A percentile compares a stretch with the other conserved stretches of the same genome.
These are phyloP conservation scores for Cisticola juncidis DNA, from an alignment of 2,113 vertebrate species.

Conservation along the genomic window DNA sequence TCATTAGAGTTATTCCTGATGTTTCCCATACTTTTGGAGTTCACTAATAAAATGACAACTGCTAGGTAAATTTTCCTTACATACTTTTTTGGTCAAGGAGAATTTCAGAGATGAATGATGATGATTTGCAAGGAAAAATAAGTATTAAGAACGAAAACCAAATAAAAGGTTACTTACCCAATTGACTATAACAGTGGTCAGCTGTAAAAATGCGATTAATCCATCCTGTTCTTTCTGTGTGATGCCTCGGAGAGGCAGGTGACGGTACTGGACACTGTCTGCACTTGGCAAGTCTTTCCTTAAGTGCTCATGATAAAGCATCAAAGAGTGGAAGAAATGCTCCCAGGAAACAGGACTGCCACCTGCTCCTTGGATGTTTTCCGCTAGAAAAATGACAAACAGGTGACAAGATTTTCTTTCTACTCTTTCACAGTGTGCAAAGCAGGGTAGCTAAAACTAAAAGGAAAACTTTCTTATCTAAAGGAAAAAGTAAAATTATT, in stretches of 20 bases:
- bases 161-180: slow-evolving; percentile 79
- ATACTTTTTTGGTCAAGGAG: not conserved
- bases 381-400: slow-evolving; percentile 73
- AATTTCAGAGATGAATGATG: not conserved
- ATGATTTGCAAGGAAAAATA: not conserved
- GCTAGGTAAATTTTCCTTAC: not conserved
- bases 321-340: slow-evolving; percentile 95
- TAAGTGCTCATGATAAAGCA: slow-evolving; percentile 96
- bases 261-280: slow-evolving; percentile 90
- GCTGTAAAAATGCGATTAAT: slow-evolving; percentile 89
- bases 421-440: not conserved
- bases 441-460: not conserved
- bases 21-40: not conserved
- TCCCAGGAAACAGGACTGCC: slow-evolving; percentile 97
- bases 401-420: not conserved
- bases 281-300: slow-evolving; percentile 90
- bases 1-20: not conserved
- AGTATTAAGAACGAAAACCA: not conserved
- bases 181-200: slow-evolving; percentile 89
- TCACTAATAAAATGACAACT: not conserved
- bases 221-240: slow-evolving; percentile 96
- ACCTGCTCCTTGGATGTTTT: slow-evolving; percentile 90
- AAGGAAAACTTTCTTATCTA: not conserved
- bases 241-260: slow-evolving; percentile 90
- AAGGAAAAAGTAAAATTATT: not conserved